phyloP scores from a whole-genome alignment of 2,113 vertebrate species.

The Albula glossodonta region DNA sequence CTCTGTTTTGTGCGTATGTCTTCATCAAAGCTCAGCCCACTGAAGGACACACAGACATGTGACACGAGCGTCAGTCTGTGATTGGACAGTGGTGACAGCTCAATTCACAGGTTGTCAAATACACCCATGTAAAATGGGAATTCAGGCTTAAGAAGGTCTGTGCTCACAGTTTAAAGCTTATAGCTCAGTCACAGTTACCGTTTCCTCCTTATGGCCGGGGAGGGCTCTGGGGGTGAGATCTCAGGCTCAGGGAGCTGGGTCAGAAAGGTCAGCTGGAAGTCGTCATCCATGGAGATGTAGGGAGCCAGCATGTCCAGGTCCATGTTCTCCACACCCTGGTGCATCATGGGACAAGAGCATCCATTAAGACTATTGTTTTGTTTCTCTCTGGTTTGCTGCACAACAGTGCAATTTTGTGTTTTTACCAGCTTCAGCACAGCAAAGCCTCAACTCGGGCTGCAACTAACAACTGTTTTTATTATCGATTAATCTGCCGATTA shows the following conservation, averaged over 20 bases:
- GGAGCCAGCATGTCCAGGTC: conserved; percentile 87
- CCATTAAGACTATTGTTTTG: background rate
- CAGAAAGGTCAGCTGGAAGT: conserved; percentile 81
- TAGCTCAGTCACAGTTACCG: background rate
- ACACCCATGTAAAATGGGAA: background rate
- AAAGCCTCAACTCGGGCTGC: too few species aligned
- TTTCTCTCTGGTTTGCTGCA: background rate
- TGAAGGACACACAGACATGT: background rate
- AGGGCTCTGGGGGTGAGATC: background rate
- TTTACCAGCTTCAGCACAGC: too few species aligned
- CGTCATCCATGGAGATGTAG: conserved; percentile 91
- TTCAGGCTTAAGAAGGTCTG: background rate
- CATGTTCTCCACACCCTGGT: conserved; percentile 61
- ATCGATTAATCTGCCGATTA: too few species aligned
- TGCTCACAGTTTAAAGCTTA: background rate
- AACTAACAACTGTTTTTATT: too few species aligned
- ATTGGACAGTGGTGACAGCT: background rate
- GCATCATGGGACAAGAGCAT: background rate
- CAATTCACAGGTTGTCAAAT: background rate
- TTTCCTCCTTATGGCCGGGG: background rate
- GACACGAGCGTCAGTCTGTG: background rate
- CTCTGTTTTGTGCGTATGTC: conserved; percentile 38
- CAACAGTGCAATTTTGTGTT: background rate
- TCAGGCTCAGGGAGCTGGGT: conserved; percentile 41
- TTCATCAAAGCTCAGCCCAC: conserved; percentile 51